Evolutionary conservation across 1,140 invertebrate species (phyloP).

Genomic region (Zaprionus inermis): DNA sequence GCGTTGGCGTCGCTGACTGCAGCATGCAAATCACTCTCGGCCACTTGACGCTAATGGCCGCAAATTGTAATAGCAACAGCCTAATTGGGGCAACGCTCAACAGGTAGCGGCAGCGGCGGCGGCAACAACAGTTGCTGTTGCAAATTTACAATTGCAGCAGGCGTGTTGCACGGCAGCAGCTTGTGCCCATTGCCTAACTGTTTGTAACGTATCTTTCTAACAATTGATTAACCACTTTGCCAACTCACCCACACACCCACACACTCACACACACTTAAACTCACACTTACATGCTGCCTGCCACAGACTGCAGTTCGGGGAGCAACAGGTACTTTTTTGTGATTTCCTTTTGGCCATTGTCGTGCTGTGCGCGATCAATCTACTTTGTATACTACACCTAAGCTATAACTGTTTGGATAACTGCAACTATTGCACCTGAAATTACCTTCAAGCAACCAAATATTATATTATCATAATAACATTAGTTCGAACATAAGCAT

Average conservation of each 20-base stretch:
- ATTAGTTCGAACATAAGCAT: constrained; percentile 31
- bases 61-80: constrained; percentile 73
- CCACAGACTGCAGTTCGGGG: constrained; percentile 88
- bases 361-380: constrained; percentile 87
- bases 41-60: constrained; percentile 79
- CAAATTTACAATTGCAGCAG: constrained; percentile 38
- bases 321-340: constrained; percentile 88
- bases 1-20: constrained; percentile 35
- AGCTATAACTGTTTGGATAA: constrained; percentile 81
- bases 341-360: constrained; percentile 88
- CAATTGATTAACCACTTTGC: constrained; percentile 40
- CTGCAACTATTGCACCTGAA: constrained; percentile 72
- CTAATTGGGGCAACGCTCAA: constrained; percentile 63
- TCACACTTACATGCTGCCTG: constrained; percentile 30
- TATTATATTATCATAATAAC: constrained; percentile 4
- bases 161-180: constrained; percentile 20
- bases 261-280: constrained; percentile 11
- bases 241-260: constrained; percentile 21
- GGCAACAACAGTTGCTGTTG: constrained; percentile 27
- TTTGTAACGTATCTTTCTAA: constrained; percentile 36
- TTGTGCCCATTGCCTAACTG: constrained; percentile 45
- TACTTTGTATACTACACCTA: constrained; percentile 87
- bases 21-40: constrained; percentile 75
- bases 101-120: constrained; percentile 58
- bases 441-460: constrained; percentile 8